These are phyloP conservation scores for Dendropsophus ebraccatus DNA, from an alignment of 2,113 vertebrate species.

Conservation along the genomic window DNA sequence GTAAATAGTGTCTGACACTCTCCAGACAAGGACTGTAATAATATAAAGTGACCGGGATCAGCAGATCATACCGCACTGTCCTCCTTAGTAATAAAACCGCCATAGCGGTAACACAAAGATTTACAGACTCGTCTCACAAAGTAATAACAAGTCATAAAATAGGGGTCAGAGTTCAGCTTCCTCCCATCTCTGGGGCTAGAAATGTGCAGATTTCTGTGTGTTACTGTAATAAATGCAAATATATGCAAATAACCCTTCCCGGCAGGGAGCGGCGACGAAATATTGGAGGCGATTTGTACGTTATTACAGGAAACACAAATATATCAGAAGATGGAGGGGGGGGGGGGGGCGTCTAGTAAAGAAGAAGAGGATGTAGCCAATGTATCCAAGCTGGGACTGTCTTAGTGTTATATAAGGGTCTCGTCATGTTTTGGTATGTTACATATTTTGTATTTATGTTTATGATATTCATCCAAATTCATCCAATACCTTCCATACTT, in stretches of 20 bases:
- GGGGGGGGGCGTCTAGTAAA: background rate
- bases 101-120: background rate
- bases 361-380: background rate
- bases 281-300: constrained; percentile 10
- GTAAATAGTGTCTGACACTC: too few species aligned
- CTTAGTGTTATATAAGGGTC: too few species aligned
- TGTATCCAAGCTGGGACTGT: too few species aligned
- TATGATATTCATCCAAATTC: too few species aligned
- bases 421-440: too few species aligned
- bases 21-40: too few species aligned
- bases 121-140: background rate
- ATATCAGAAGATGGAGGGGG: background rate
- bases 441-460: too few species aligned
- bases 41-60: too few species aligned
- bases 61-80: too few species aligned
- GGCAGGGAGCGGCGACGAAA: constrained; percentile 12
- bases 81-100: background rate
- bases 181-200: background rate
- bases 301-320: constrained; percentile 9
- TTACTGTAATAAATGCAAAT: constrained; percentile 48
- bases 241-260: constrained; percentile 37
- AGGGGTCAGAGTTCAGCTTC: background rate
- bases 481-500: too few species aligned
- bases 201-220: constrained; percentile 1
- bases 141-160: constrained; percentile 19